A percentile compares a stretch with the other conserved stretches of the same genome.
These are phyloP conservation scores for Lysiphlebus fabarum DNA, from an alignment of 1,140 invertebrate species.

Conservation along the genomic window DNA sequence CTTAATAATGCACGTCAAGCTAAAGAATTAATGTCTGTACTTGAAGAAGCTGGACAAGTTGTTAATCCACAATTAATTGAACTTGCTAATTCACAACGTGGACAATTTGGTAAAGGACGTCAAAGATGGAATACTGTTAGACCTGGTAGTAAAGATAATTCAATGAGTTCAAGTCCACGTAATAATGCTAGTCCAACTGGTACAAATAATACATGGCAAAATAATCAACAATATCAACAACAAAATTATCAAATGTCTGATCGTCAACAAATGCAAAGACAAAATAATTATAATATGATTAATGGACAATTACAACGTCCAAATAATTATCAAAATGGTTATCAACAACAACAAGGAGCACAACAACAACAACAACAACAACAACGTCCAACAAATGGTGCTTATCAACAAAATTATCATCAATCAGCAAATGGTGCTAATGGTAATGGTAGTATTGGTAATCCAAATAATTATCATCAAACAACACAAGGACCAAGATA, in stretches of 20 bases:
- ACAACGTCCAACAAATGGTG: no score
- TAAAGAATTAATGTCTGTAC: constrained; percentile 81
- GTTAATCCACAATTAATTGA: constrained; percentile 73
- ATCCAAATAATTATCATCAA: constrained; percentile 33
- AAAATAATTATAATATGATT: neutral
- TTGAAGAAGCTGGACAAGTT: constrained; percentile 88
- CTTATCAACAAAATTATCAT: constrained; percentile 22
- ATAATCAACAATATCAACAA: constrained; percentile 31
- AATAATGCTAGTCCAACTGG: constrained; percentile 48
- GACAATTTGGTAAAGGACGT: constrained; percentile 50
- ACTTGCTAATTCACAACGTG: constrained; percentile 56
- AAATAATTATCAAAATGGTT: constrained; percentile 31
- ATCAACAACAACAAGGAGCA: constrained; percentile 13
- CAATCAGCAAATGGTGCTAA: constrained; percentile 25
- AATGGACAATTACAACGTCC: constrained; percentile 5
- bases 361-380: neutral
- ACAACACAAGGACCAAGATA: constrained; percentile 41
- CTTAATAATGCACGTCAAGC: constrained; percentile 85
- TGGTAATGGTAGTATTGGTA: constrained; percentile 36
- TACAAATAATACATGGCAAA: constrained; percentile 26
- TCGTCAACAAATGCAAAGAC: constrained; percentile 22
- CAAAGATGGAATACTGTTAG: constrained; percentile 56
- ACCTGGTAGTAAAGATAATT: constrained; percentile 44
- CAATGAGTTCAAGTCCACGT: constrained; percentile 30
- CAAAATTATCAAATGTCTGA: constrained; percentile 22